These are phyloP conservation scores for Protonibea diacanthus DNA, from an alignment of 2,797 vertebrate species.

Conservation along the genomic window DNA sequence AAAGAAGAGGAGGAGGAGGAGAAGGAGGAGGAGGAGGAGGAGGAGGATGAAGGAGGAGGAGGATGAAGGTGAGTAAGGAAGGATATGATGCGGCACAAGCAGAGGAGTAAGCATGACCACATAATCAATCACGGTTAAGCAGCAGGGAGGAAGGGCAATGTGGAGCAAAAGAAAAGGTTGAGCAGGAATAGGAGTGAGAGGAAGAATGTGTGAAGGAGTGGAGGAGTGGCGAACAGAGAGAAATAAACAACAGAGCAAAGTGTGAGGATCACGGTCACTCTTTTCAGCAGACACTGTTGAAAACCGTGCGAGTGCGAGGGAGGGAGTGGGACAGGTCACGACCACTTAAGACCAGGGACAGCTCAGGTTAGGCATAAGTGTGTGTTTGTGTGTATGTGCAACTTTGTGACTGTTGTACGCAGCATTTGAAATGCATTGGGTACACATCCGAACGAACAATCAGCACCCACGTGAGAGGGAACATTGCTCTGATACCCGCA, in stretches of 20 bases:
- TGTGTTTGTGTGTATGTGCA: conserved; percentile 39
- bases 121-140: conserved; percentile 46
- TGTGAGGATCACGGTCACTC: conserved; percentile 79
- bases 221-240: conserved; percentile 78
- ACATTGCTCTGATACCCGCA: conserved; percentile 52
- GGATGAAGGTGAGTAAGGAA: conserved; percentile 41
- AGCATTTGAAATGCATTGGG: conserved; percentile 69
- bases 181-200: conserved; percentile 60
- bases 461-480: conserved; percentile 31
- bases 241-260: conserved; percentile 83
- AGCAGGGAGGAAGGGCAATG: conserved; percentile 43
- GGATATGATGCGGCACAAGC: conserved; percentile 59
- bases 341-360: conserved; percentile 71
- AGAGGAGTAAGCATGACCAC: conserved; percentile 52
- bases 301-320: conserved; percentile 69
- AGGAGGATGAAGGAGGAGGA: conserved; percentile 31
- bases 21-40: conserved; percentile 5
- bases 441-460: conserved; percentile 57
- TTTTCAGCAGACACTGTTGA: conserved; percentile 82
- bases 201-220: conserved; percentile 66
- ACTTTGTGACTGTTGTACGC: conserved; percentile 36
- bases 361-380: conserved; percentile 68
- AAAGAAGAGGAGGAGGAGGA: conserved; percentile 14
- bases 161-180: conserved; percentile 60
- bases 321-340: conserved; percentile 70